A percentile compares a stretch with the other conserved stretches of the same genome.
These are phyloP conservation scores for Syrphus vitripennis DNA, from an alignment of 2,888 invertebrate species.

Conservation along the genomic window DNA sequence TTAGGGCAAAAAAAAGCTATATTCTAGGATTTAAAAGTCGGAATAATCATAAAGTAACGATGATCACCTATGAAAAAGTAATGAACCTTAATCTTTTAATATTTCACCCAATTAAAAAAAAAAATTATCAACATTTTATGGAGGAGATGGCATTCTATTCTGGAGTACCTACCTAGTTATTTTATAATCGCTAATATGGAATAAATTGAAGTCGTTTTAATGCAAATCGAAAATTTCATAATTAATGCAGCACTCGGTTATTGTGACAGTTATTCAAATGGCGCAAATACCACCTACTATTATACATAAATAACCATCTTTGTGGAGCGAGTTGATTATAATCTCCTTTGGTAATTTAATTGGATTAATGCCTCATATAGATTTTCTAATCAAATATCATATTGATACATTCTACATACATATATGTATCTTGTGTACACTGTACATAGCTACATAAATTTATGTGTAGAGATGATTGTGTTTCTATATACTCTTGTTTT, in stretches of 20 bases:
- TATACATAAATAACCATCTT: neutral
- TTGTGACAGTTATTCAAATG: conserved; percentile 56
- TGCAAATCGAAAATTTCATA: conserved; percentile 37
- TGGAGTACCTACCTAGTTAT: no score
- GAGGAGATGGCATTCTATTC: no score
- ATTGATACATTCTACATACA: no score
- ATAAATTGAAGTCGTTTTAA: conserved; percentile 36
- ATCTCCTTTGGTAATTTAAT: conserved; percentile 20
- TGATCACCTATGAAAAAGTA: no score
- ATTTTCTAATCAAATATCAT: conserved; percentile 46
- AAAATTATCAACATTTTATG: no score
- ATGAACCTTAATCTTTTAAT: no score
- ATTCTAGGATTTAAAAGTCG: no score
- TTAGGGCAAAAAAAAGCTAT: no score
- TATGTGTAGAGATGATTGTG: neutral
- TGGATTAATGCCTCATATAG: conserved; percentile 46
- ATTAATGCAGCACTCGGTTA: conserved; percentile 42
- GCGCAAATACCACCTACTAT: conserved; percentile 50
- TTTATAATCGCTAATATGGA: neutral
- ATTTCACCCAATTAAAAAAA: no score
- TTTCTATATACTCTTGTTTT: neutral
- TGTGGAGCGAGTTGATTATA: neutral
- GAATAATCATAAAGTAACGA: no score
- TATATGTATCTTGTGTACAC: no score
- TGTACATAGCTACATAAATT: no score